Conservation (phyloP, 2,888 invertebrate species). For the Odontomyia ornata region DNA sequence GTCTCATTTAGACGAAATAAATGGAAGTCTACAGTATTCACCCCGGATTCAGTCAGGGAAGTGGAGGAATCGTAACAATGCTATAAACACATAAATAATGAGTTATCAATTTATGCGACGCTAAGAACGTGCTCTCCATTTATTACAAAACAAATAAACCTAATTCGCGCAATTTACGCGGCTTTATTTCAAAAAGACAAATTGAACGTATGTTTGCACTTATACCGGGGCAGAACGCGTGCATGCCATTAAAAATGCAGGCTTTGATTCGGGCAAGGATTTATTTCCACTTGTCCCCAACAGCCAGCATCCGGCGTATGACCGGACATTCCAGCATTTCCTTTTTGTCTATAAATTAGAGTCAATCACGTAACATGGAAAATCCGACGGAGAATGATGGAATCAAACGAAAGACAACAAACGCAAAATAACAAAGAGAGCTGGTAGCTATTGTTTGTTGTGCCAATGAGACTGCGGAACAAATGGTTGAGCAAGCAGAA, state of each 20-base stretch:
- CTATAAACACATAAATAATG: too few relatives aligned
- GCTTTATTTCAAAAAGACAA: background rate
- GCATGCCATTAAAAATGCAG: constrained; percentile 18
- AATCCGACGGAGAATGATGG: constrained; percentile 21
- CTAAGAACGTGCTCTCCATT: background rate
- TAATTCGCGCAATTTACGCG: background rate
- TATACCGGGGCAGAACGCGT: background rate
- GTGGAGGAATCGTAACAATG: too few relatives aligned
- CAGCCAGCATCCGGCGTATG: background rate
- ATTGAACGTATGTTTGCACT: background rate
- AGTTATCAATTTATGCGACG: too few relatives aligned
- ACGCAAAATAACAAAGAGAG: background rate
- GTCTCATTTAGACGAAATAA: too few relatives aligned
- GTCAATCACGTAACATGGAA: constrained; percentile 32
- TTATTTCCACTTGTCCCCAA: constrained; percentile 22
- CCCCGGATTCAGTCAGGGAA: too few relatives aligned
- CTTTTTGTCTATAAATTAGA: constrained; percentile 32
- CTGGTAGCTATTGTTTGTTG: constrained; percentile 5
- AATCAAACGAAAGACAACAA: constrained; percentile 16
- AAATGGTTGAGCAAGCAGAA: background rate
- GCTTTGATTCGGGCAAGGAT: background rate
- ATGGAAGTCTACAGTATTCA: too few relatives aligned
- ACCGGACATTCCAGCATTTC: background rate
- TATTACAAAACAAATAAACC: background rate
- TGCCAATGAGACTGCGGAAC: background rate